Evolutionary conservation across 1,140 invertebrate species (phyloP).

Genomic region (Cydia amplana): DNA sequence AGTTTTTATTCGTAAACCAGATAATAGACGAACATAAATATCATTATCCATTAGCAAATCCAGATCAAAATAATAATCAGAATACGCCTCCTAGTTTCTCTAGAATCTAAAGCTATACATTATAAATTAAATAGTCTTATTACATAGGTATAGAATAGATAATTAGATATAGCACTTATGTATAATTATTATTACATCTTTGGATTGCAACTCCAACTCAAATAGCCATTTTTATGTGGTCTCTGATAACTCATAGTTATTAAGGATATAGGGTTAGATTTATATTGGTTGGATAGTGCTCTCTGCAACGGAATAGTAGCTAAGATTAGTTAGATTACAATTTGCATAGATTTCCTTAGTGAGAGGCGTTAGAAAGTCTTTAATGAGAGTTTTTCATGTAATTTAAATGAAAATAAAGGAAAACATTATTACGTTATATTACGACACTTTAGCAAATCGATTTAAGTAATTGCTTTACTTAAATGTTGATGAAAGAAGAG

Average conservation of each 20-base stretch:
- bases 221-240: too few relatives aligned
- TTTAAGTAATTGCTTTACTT: not conserved
- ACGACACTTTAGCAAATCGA: not conserved
- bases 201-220: not conserved
- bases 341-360: slow-evolving; percentile 44
- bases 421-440: not conserved
- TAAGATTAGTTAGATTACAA: slow-evolving; percentile 39
- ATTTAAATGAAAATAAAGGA: not conserved
- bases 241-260: not conserved
- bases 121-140: too few relatives aligned
- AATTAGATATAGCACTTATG: too few relatives aligned
- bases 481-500: too few relatives aligned
- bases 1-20: too few relatives aligned
- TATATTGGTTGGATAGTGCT: slow-evolving; percentile 39
- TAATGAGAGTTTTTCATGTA: slow-evolving; percentile 1
- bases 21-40: too few relatives aligned
- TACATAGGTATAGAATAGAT: too few relatives aligned
- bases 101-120: too few relatives aligned
- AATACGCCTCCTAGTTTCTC: too few relatives aligned
- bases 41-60: too few relatives aligned
- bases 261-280: not conserved
- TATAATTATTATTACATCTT: not conserved
- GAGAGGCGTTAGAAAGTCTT: slow-evolving; percentile 36
- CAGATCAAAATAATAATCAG: too few relatives aligned
- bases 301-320: not conserved